Evolutionary conservation across 2,888 invertebrate species (phyloP).

Genomic region (Melipona bicolor): DNA sequence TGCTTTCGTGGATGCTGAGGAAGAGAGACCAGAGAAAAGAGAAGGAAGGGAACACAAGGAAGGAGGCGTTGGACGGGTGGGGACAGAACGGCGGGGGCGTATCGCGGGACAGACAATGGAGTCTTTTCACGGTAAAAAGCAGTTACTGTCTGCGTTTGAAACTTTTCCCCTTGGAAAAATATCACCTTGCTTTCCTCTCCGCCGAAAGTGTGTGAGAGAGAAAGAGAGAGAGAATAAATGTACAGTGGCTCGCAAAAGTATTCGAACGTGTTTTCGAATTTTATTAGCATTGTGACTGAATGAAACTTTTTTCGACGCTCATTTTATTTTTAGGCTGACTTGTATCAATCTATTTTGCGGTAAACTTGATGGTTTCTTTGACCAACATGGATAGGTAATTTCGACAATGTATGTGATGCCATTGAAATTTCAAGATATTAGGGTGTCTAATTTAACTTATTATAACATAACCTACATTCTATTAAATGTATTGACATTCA

Average conservation of each 20-base stretch:
- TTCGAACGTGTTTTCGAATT: background rate
- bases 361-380: too few relatives aligned
- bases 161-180: constrained; percentile 73
- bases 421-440: too few relatives aligned
- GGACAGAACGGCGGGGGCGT: constrained; percentile 21
- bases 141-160: constrained; percentile 71
- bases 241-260: constrained; percentile 54
- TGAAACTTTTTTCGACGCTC: too few relatives aligned
- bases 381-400: too few relatives aligned
- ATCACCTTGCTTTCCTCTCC: constrained; percentile 67
- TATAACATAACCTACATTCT: too few relatives aligned
- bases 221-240: constrained; percentile 64
- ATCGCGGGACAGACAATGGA: constrained; percentile 68
- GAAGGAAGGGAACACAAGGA: background rate
- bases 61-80: constrained; percentile 3
- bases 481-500: too few relatives aligned
- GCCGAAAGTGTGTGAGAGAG: background rate
- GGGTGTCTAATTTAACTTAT: too few relatives aligned
- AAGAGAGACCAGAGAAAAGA: constrained; percentile 27
- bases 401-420: too few relatives aligned
- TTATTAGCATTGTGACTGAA: too few relatives aligned
- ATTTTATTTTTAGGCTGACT: too few relatives aligned
- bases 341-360: too few relatives aligned
- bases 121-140: constrained; percentile 75
- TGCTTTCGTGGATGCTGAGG: constrained; percentile 47